Percentiles rank a stretch among this genome's conserved stretches.
Conservation (phyloP, 2,888 invertebrate genomes). For the Epsilonema sp. region DNA sequence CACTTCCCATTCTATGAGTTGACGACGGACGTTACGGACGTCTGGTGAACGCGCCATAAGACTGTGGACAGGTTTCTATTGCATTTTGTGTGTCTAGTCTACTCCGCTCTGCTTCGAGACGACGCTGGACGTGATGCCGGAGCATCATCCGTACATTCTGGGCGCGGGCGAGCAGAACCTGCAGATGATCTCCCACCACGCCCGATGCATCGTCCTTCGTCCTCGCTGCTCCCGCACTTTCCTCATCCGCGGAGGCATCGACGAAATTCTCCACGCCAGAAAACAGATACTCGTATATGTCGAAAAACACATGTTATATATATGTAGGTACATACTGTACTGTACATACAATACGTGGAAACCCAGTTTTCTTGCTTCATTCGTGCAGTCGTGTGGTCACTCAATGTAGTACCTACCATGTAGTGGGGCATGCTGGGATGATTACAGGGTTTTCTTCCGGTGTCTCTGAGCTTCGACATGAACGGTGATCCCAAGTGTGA, state of each 20-base stretch:
- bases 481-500: slow-evolving; percentile 39
- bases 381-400: no score
- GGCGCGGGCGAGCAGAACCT: slow-evolving; percentile 5
- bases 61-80: no score
- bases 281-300: slow-evolving; percentile 64
- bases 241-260: slow-evolving; percentile 65
- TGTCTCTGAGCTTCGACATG: slow-evolving; percentile 80
- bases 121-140: slow-evolving; percentile 2
- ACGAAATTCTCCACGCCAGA: slow-evolving; percentile 67
- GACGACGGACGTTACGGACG: no score
- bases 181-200: slow-evolving; percentile 1
- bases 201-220: slow-evolving; percentile 4
- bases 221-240: slow-evolving; percentile 43
- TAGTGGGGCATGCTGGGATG: slow-evolving; percentile 1
- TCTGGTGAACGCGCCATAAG: no score
- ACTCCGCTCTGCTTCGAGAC: not conserved
- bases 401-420: no score
- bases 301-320: no score
- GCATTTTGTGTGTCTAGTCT: not conserved
- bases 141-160: slow-evolving; percentile 3
- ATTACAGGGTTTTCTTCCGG: slow-evolving; percentile 62
- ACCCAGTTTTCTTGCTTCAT: no score
- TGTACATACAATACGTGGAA: no score
- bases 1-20: no score
- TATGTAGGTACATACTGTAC: no score